Evolutionary conservation across 1,140 invertebrate species (phyloP).

Genomic region (Drosophila bipectinata): DNA sequence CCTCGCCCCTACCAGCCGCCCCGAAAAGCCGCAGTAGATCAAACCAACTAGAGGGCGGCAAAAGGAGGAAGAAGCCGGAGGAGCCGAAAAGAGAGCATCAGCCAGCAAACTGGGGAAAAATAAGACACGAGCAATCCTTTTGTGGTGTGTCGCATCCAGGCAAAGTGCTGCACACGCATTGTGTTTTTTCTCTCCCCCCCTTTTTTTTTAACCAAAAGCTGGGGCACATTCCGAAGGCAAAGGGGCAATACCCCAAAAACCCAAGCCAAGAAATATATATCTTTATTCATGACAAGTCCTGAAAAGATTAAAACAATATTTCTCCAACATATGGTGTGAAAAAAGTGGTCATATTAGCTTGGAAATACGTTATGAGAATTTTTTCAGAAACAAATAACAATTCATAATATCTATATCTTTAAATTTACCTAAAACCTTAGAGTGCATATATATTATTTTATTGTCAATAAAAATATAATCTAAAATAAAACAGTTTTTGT

Average conservation of each 20-base stretch:
- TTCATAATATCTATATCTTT: too few species aligned
- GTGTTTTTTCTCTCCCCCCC: slow-evolving; percentile 9
- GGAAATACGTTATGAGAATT: not conserved
- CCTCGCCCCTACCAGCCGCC: not conserved
- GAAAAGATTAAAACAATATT: not conserved
- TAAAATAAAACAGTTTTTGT: not conserved
- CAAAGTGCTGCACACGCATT: slow-evolving; percentile 57
- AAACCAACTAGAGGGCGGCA: slow-evolving; percentile 45
- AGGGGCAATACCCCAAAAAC: not conserved
- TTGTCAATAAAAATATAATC: not conserved
- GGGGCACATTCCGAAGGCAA: slow-evolving; percentile 35
- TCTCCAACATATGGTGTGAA: not conserved
- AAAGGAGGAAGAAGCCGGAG: slow-evolving; percentile 12
- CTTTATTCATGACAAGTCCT: slow-evolving; percentile 3
- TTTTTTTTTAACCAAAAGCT: slow-evolving; percentile 14
- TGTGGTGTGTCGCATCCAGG: slow-evolving; percentile 64
- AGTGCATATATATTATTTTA: too few species aligned
- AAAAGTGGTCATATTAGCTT: not conserved
- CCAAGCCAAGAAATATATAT: slow-evolving; percentile 1
- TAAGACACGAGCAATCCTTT: slow-evolving; percentile 50
- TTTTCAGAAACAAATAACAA: too few species aligned
- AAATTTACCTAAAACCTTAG: too few species aligned
- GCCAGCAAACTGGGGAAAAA: slow-evolving; percentile 27
- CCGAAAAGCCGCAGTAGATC: slow-evolving; percentile 48
- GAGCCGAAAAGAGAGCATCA: slow-evolving; percentile 11